Base-by-base conservation (phyloP, 2,888 invertebrate species). In the Tholera decimalis region DNA sequence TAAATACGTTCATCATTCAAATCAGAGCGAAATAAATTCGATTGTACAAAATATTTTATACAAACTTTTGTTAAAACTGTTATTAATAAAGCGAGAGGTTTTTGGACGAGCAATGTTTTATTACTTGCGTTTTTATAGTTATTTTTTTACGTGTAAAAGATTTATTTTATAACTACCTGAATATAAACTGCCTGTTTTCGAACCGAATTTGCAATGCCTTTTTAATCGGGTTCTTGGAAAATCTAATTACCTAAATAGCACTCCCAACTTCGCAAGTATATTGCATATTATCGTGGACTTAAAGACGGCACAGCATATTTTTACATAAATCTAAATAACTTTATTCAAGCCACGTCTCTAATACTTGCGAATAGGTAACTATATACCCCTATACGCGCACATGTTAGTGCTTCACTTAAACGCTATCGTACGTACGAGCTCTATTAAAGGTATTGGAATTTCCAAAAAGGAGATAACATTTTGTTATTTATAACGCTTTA, bases 401-500 rank as follows among this genome's bases (percentile, higher is more conserved):
- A 57, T 33, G 41, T 65, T 51, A 72, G 43, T 56, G 46, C 46
- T 43, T n/a, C 59, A 39, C 73, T 60, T 73, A 59, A 47, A 59
- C 22, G 20, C 53, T 22, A 71, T 44, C 64, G n/a, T 35, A 49
- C 64, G n/a, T 35, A 49, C n/a, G 26, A 30, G 39, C 26, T 56
- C 66, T 67, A 73, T 73, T 72, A 66, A 59, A 49, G 13, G 33
- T 73, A 72, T 66, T 72, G 51, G 33, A 47, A 53, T 41, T 37
- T 55, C 20, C 50, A 41, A 46, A 55, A 53, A 44, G 28, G 51
- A 60, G n/a, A 49, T 57, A 60, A 73, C 53, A 67, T 67, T 49
- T 55, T 55, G 41, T 49, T 60, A 73, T 73, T 72, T 60, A 72
- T 67, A 73, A 73, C 35, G 37, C 66, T 50, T 72, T 55, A 55